These are phyloP conservation scores for Hirundichthys speculiger DNA, from an alignment of 2,113 vertebrate species.

Conservation along the genomic window DNA sequence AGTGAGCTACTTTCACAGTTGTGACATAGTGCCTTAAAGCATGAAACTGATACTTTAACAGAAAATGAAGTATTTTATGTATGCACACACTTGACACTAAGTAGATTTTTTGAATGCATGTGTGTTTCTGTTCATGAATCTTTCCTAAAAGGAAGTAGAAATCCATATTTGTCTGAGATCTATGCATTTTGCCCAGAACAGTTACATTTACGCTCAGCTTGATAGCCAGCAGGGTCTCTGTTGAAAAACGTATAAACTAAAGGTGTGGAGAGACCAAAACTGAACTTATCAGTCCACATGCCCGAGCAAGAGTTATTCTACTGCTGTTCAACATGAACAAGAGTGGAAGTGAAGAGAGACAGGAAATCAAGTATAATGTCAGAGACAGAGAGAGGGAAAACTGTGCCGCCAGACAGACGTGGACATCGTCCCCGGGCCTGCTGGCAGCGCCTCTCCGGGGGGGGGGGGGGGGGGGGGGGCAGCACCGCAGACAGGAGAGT, in stretches of 20 bases:
- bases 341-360: constrained; percentile 6
- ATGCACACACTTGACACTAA: no score
- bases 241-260: constrained; percentile 23
- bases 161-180: constrained; percentile 42
- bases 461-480: no score
- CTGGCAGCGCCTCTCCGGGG: constrained; percentile 34
- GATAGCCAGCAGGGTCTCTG: constrained; percentile 30
- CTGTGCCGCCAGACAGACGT: constrained; percentile 40
- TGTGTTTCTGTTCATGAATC: not conserved
- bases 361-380: not conserved
- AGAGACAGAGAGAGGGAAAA: constrained; percentile 5
- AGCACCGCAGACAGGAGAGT: constrained; percentile 36
- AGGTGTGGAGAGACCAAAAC: not conserved
- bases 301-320: not conserved
- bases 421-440: constrained; percentile 36
- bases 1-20: no score
- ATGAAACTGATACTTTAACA: no score
- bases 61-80: no score
- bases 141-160: constrained; percentile 33
- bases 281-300: constrained; percentile 1
- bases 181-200: constrained; percentile 8
- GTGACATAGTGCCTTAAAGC: no score
- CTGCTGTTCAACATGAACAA: constrained; percentile 14
- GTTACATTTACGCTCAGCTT: constrained; percentile 26
- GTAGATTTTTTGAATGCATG: no score